Evolutionary conservation across 2,888 invertebrate species (phyloP).

Genomic region (Cantharis flavilabris): DNA sequence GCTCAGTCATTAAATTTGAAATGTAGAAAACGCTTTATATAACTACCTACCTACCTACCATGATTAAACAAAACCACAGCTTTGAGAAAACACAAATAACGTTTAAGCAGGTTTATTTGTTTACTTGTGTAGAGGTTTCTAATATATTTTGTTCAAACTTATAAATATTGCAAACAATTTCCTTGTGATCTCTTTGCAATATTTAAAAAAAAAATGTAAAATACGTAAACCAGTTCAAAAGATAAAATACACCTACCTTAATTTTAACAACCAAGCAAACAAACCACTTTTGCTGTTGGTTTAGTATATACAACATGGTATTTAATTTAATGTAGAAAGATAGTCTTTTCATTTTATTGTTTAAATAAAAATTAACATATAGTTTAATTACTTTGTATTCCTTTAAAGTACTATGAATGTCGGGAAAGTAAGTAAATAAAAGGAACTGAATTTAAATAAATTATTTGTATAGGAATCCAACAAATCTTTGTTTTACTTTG

Average conservation of each 20-base stretch:
- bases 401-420: no score
- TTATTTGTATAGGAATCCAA: background rate
- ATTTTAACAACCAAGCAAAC: background rate
- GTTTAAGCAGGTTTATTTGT: slow-evolving; percentile 16
- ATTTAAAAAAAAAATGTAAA: background rate
- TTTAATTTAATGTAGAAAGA: no score
- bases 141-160: slow-evolving; percentile 22
- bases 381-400: no score
- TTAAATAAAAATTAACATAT: no score
- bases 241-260: background rate
- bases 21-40: slow-evolving; percentile 9
- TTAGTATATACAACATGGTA: no score
- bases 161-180: background rate
- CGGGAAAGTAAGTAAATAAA: background rate
- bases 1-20: slow-evolving; percentile 23
- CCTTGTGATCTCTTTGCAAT: background rate
- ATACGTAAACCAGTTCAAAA: background rate
- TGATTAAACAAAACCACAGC: slow-evolving; percentile 21
- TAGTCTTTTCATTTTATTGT: no score
- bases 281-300: background rate
- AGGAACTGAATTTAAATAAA: background rate
- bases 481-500: background rate
- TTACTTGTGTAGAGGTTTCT: slow-evolving; percentile 13
- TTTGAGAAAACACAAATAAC: slow-evolving; percentile 24
- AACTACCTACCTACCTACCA: slow-evolving; percentile 1